A percentile compares a stretch with the other conserved stretches of the same genome.
phyloP scores from a whole-genome alignment of 2,797 vertebrate genomes.

The Myioborus miniatus region DNA sequence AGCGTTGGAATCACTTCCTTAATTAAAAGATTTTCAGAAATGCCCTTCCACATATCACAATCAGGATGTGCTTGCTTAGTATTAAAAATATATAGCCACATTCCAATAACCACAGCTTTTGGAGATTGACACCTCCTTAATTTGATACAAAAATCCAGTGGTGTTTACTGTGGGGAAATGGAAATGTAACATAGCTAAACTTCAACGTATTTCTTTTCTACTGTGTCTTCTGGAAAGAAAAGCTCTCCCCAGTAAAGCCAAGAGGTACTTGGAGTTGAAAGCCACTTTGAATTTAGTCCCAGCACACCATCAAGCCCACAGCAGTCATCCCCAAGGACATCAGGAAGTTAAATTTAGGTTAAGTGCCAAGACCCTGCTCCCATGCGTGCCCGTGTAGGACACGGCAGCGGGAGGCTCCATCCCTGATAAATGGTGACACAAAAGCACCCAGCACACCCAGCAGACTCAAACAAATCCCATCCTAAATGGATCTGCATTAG shows the following conservation, averaged over 20 bases:
- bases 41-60: neutral
- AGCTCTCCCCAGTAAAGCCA: neutral
- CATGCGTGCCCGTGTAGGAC: accelerated
- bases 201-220: neutral
- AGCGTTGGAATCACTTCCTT: neutral
- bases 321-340: neutral
- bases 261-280: neutral
- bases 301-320: neutral
- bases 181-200: neutral
- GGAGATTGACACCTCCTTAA: neutral
- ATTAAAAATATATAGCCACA: neutral
- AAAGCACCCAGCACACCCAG: neutral
- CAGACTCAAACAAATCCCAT: neutral
- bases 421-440: neutral
- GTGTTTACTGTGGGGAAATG: neutral
- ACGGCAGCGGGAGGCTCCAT: neutral
- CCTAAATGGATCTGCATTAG: neutral
- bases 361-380: neutral
- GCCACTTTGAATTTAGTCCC: neutral
- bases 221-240: neutral
- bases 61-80: neutral
- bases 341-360: neutral
- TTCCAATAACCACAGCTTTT: neutral
- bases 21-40: neutral
- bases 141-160: neutral